A percentile compares a stretch with the other conserved stretches of the same genome.
Conservation (phyloP, 2,113 vertebrate species). For the Colinus virginianus region DNA sequence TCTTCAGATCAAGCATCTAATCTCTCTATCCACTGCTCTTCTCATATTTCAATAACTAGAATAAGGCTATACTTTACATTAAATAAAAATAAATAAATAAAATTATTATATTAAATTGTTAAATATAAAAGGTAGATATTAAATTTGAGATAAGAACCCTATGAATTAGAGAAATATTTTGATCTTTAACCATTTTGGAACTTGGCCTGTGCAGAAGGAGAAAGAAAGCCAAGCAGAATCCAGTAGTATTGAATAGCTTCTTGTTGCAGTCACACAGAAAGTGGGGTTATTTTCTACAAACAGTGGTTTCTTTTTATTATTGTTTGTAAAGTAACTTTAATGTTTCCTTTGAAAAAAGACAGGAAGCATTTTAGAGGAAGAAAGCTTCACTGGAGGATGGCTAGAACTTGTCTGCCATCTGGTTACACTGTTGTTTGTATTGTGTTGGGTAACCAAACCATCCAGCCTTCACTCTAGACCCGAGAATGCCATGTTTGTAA, state of each 20-base stretch:
- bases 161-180: neutral
- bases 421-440: neutral
- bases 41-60: neutral
- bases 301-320: neutral
- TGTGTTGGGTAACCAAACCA: neutral
- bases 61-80: neutral
- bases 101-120: neutral
- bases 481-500: neutral
- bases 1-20: neutral
- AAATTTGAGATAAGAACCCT: neutral
- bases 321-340: neutral
- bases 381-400: neutral
- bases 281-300: neutral
- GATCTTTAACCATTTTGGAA: neutral
- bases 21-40: neutral
- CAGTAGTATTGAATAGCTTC: neutral
- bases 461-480: neutral
- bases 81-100: neutral
- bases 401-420: neutral
- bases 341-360: constrained; percentile 6
- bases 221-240: neutral
- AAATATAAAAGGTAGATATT: neutral
- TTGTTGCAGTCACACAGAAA: neutral
- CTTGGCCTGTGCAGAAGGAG: neutral
- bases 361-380: neutral